Conservation (phyloP, 2,888 invertebrate genomes). For the Iphiclides podalirius region DNA sequence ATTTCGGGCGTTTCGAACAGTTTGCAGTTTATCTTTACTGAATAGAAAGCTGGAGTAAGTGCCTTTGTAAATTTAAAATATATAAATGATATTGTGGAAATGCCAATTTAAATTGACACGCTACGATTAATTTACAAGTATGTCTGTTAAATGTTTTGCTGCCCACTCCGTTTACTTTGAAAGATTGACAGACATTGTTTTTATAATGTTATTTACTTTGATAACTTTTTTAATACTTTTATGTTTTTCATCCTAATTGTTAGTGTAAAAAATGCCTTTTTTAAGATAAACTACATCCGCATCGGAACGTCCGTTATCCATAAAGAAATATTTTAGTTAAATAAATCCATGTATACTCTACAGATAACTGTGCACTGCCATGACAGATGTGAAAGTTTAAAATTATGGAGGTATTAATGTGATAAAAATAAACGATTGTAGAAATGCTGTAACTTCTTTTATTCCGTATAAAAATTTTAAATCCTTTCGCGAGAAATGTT, state of each 20-base stretch:
- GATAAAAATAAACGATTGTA: conserved; percentile 27
- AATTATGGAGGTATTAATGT: conserved; percentile 14
- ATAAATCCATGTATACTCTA: conserved; percentile 9
- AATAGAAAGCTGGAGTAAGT: not conserved
- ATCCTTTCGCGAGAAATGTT: too few relatives aligned
- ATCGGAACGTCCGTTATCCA: not conserved
- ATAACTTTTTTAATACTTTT: too few relatives aligned
- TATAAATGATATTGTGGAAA: too few relatives aligned
- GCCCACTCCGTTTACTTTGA: too few relatives aligned
- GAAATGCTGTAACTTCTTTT: conserved; percentile 10
- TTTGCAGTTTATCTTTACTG: not conserved
- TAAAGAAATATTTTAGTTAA: conserved; percentile 15
- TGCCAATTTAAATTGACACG: too few relatives aligned
- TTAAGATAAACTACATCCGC: conserved; percentile 2
- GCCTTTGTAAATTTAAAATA: not conserved
- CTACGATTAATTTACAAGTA: too few relatives aligned
- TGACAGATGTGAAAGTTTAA: conserved; percentile 23
- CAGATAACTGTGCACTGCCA: conserved; percentile 27
- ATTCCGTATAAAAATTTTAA: conserved; percentile 3
- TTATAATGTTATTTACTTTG: too few relatives aligned
- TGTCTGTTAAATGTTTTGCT: too few relatives aligned
- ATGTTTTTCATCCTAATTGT: not conserved
- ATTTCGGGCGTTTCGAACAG: not conserved
- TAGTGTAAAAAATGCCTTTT: too few relatives aligned
- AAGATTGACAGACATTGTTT: too few relatives aligned